Conservation (phyloP, 2,888 invertebrate species). For the Actias luna region DNA sequence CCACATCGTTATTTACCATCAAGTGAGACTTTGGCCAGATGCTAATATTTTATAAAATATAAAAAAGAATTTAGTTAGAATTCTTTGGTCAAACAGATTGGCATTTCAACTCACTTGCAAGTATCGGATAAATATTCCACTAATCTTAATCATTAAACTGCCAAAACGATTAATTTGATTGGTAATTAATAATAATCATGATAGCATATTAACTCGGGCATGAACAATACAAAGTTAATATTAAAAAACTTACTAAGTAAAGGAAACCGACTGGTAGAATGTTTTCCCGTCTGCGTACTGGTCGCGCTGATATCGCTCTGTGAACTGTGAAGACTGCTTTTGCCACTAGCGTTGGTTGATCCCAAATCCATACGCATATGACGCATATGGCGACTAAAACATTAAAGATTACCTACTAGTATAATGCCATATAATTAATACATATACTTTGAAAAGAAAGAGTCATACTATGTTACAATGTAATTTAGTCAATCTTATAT, state of each 20-base stretch:
- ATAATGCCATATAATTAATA: background rate
- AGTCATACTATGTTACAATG: background rate
- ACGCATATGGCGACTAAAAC: conserved; percentile 72
- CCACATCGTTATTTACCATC: too few relatives aligned
- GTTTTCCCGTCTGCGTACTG: conserved; percentile 79
- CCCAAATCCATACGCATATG: conserved; percentile 76
- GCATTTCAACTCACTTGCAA: too few relatives aligned
- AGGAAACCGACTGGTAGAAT: conserved; percentile 72
- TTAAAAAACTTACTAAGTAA: conserved; percentile 57
- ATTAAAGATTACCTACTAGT: background rate
- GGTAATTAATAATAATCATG: background rate
- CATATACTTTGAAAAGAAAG: background rate
- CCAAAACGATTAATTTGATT: background rate
- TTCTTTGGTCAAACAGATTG: too few relatives aligned
- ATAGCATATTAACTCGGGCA: background rate
- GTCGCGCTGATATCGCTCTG: conserved; percentile 86
- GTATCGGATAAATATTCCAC: background rate
- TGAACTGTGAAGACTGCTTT: conserved; percentile 84
- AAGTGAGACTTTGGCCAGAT: too few relatives aligned
- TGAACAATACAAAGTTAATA: background rate
- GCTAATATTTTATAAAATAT: too few relatives aligned
- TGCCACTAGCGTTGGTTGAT: conserved; percentile 78
- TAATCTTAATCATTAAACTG: background rate
- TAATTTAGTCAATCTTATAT: background rate
- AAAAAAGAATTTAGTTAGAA: too few relatives aligned